phyloP scores from a whole-genome alignment of 2,113 vertebrate genomes.

The Rhinopithecus roxellana region DNA sequence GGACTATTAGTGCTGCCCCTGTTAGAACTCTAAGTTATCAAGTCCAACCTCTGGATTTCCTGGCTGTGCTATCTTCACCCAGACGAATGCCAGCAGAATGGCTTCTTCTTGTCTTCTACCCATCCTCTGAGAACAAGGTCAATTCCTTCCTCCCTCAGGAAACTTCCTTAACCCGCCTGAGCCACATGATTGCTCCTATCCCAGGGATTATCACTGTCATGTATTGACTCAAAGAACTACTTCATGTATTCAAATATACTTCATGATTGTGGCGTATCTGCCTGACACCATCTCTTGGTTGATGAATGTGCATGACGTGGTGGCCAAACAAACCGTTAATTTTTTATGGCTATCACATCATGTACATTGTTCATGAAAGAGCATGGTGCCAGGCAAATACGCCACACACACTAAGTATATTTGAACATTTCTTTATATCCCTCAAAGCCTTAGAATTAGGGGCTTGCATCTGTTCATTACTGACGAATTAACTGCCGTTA shows the following conservation, averaged over 20 bases:
- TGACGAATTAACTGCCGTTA: background rate
- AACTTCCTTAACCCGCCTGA: background rate
- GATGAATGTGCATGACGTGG: rapidly evolving
- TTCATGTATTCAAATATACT: background rate
- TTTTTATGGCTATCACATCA: background rate
- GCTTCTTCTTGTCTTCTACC: background rate
- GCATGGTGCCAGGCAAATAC: background rate
- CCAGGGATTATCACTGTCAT: too few relatives aligned
- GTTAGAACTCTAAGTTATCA: too few relatives aligned
- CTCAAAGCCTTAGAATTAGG: background rate
- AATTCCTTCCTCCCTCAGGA: background rate
- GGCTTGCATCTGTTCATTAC: background rate
- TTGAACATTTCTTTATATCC: background rate
- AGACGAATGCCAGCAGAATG: background rate
- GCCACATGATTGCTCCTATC: background rate
- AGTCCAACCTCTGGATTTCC: background rate
- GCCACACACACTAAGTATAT: rapidly evolving
- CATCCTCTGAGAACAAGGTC: background rate
- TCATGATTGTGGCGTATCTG: rapidly evolving
- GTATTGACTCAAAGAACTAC: too few relatives aligned
- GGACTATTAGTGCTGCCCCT: too few relatives aligned
- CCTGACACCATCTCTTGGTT: background rate
- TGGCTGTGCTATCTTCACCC: background rate
- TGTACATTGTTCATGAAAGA: too few relatives aligned
- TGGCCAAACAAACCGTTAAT: background rate